Evolutionary conservation across 2,797 vertebrate species (phyloP).

Genomic region (Karalla daura): DNA sequence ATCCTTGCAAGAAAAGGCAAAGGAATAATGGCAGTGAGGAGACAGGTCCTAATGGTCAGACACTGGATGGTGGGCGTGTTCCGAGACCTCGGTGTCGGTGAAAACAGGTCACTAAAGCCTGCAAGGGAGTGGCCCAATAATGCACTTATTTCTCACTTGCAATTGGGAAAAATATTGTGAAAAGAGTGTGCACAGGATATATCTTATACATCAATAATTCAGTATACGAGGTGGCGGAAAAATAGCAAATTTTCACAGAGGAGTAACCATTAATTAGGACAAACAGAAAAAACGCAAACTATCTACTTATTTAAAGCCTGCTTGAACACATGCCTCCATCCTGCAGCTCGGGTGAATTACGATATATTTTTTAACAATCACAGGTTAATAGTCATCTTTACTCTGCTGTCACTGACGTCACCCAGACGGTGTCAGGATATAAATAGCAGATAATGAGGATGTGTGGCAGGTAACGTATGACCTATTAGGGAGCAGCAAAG

Average conservation of each 20-base stretch:
- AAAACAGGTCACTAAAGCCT: constrained; percentile 48
- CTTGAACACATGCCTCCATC: background rate
- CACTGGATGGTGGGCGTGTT: constrained; percentile 39
- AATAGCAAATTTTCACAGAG: background rate
- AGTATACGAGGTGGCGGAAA: background rate
- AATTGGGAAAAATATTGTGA: background rate
- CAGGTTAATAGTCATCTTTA: constrained; percentile 66
- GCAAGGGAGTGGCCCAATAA: background rate
- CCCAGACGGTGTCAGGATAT: constrained; percentile 56
- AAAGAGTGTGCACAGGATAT: constrained; percentile 1
- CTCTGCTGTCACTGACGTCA: constrained; percentile 65
- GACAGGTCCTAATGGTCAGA: constrained; percentile 40
- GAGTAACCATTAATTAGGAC: background rate
- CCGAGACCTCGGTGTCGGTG: constrained; percentile 55
- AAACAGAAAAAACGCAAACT: background rate
- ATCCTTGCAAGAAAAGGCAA: constrained; percentile 19
- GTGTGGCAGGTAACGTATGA: constrained; percentile 38
- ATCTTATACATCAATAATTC: background rate
- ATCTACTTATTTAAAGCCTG: background rate
- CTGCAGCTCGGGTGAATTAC: background rate
- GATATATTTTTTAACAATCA: constrained; percentile 32
- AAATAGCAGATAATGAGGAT: constrained; percentile 55
- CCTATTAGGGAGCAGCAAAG: constrained; percentile 66
- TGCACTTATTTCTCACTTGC: background rate
- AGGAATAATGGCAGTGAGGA: constrained; percentile 23